Percentiles rank a stretch among this genome's conserved stretches.
These are phyloP conservation scores for Digitonthophagus gazella DNA, from an alignment of 2,888 invertebrate genomes.

Conservation along the genomic window DNA sequence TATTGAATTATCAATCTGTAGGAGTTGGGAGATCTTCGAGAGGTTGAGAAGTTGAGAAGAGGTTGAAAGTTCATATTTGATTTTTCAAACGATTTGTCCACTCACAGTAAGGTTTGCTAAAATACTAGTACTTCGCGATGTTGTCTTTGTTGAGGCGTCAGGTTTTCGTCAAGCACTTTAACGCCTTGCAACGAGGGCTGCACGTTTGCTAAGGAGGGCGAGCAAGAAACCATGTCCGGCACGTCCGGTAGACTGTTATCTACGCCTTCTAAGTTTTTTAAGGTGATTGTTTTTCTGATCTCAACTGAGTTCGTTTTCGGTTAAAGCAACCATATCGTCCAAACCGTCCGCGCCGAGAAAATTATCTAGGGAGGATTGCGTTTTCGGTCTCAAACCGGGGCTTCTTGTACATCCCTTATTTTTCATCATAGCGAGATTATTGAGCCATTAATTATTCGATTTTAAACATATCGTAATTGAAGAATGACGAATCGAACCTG, in stretches of 20 bases:
- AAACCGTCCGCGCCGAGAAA: constrained; percentile 48
- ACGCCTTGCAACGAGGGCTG: constrained; percentile 69
- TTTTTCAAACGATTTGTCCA: no score
- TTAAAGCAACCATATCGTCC: constrained; percentile 51
- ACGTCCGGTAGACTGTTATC: constrained; percentile 50
- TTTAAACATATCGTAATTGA: no score
- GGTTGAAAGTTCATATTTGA: no score
- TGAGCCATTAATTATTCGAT: no score
- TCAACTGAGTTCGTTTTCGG: constrained; percentile 54
- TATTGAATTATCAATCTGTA: no score
- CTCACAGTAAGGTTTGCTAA: no score
- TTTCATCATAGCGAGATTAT: constrained; percentile 74
- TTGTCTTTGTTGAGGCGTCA: constrained; percentile 93
- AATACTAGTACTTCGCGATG: constrained; percentile 90
- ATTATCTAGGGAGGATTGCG: constrained; percentile 46
- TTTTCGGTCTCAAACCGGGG: constrained; percentile 53
- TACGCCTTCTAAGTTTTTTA: constrained; percentile 48
- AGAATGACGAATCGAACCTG: no score
- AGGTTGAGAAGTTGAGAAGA: no score
- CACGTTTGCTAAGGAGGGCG: constrained; percentile 55
- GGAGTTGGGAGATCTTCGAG: no score
- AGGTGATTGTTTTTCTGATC: constrained; percentile 51
- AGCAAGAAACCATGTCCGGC: constrained; percentile 52
- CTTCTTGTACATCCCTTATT: constrained; percentile 64
- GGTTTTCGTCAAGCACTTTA: constrained; percentile 92